Conservation (phyloP, 1,140 invertebrate genomes). For the Ips nitidus region DNA sequence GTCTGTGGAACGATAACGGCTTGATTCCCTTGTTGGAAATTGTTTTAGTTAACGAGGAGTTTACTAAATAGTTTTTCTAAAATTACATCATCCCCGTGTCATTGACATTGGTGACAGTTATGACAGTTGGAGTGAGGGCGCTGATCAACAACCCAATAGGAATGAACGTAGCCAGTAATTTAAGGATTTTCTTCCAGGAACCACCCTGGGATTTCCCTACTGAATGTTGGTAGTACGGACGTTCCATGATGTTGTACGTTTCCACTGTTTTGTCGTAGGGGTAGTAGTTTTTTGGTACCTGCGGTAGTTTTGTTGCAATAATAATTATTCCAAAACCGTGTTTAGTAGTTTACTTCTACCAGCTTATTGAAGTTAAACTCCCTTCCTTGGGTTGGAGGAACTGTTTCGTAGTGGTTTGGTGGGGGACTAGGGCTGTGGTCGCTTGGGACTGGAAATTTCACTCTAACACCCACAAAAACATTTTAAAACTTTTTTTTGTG, state of each 20-base stretch:
- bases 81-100: constrained; percentile 28
- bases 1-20: constrained; percentile 34
- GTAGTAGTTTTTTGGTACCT: constrained; percentile 14
- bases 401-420: background rate
- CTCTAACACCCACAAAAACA: too few species aligned
- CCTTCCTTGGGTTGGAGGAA: background rate
- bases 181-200: constrained; percentile 56
- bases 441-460: too few species aligned
- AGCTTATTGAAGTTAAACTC: constrained; percentile 29
- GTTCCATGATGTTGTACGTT: constrained; percentile 28
- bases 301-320: background rate
- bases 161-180: constrained; percentile 57
- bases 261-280: constrained; percentile 21
- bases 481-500: too few species aligned
- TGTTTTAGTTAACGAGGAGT: too few species aligned
- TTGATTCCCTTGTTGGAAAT: constrained; percentile 17
- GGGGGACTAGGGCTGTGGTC: too few species aligned
- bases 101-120: constrained; percentile 53
- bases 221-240: constrained; percentile 14
- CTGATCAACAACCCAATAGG: constrained; percentile 60
- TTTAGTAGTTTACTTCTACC: constrained; percentile 15
- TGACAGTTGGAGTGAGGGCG: constrained; percentile 58
- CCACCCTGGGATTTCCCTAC: constrained; percentile 11
- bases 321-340: background rate
- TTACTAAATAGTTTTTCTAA: too few species aligned